A percentile compares a stretch with the other conserved stretches of the same genome.
Evolutionary conservation across 2,797 vertebrate species (phyloP).

Genomic region (Argentina silus): DNA sequence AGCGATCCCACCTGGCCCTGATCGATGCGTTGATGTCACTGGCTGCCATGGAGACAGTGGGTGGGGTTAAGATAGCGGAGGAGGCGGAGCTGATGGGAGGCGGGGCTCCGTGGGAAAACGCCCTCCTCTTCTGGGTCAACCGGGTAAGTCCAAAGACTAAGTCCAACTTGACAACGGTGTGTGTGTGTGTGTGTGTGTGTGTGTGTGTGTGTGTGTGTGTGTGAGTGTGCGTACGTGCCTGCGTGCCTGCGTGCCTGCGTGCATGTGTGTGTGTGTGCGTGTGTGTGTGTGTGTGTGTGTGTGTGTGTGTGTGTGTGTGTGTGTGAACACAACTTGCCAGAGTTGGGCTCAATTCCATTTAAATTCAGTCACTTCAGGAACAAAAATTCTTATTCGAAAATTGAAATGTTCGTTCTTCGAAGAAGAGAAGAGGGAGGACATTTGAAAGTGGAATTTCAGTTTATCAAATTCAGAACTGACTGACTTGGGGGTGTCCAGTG

Average conservation of each 20-base stretch:
- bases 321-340: background rate
- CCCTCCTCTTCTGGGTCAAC: conserved; percentile 90
- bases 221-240: conserved; percentile 8
- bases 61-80: conserved; percentile 72
- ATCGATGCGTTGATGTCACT: conserved; percentile 88
- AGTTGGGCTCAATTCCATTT: too few species aligned
- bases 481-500: too few species aligned
- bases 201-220: background rate
- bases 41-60: conserved; percentile 79
- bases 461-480: too few species aligned
- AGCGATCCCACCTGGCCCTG: conserved; percentile 86
- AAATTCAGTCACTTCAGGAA: too few species aligned
- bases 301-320: too few species aligned
- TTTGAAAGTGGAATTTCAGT: too few species aligned
- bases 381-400: too few species aligned
- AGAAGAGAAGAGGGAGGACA: too few species aligned
- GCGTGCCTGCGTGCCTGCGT: background rate
- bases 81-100: conserved; percentile 76
- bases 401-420: too few species aligned
- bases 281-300: too few species aligned
- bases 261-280: background rate
- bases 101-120: conserved; percentile 82
- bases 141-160: conserved; percentile 71
- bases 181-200: background rate
- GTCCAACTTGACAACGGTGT: too few species aligned